Base-by-base conservation (phyloP, 2,113 vertebrate species). In the Antechinus flavipes region DNA sequence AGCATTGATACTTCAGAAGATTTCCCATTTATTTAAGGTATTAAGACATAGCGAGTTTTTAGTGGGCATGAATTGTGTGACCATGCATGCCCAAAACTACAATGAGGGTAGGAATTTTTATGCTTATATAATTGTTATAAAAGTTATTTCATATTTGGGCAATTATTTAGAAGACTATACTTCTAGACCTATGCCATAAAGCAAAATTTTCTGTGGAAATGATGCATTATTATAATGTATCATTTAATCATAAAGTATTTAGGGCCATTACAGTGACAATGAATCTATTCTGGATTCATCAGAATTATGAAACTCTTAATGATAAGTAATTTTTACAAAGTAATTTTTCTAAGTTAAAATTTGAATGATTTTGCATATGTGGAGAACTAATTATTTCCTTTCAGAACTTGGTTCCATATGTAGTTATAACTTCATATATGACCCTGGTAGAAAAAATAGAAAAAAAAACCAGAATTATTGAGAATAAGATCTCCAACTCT, bases 241-340 rank as follows among this genome's bases (percentile, higher is more conserved):
- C 94, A 50, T 49, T 49, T 49, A 49, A 49, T 49, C 49, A 49
- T 49, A 49, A 49, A 8, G 7, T 49, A 2, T 9, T 1, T 4
- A 93, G 91, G 47, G 7, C 91, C 14, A 61, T 94, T 68, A 14
- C 0, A n/a, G 92, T 91, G 68, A 14, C 42, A 47, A 49, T 91
- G 12, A 76, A 2, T 89, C 93, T 58, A 91, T 1, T 54, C 4
- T 35, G 89, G 47, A 27, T 47, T 92, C 91, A 35, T 10, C 47
- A 68, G 46, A 94, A 8, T 95, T 27, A 23, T 92, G 27, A 94
- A 52, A 89, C 23, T 56, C 30, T 89, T 42, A 91, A 92, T 91
- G 22, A 76, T 42, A 84, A 42, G 7, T 25, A 11, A 46, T 46
- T 93, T 93, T 95, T 84, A 52, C 11, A 89, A 93, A 92, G 35